Evolutionary conservation across 2,797 vertebrate genomes (phyloP), one percentile per base, ranked within the genome.

Genomic region (Sebastes alutus): DNA sequence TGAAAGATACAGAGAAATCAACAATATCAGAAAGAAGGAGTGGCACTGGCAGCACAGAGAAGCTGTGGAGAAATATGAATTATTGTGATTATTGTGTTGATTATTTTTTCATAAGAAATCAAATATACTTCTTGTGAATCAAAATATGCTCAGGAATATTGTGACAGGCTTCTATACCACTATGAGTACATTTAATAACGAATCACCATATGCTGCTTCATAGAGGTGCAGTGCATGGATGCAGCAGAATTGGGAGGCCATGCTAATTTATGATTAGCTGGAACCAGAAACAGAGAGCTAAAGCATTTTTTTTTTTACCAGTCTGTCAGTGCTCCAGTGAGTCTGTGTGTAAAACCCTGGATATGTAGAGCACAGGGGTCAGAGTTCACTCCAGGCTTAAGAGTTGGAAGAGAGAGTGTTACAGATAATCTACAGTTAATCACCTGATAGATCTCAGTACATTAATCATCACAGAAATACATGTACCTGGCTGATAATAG

Each of bases 21-120:
- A 25, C 29, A 29, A 29, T 49, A 46, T 70, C 33, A 69, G 18
- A 73, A 56, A 64, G 5, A 8, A 25, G 72, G 58, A 80, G 62
- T 3, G 27, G 9, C 23, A 72, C 58, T 55, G 68, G 75, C 65
- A 78, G 59, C 25, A 75, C n/a, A 30, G 18, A 33, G 38, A 91
- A 90, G 60, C 87, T 92, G 83, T 87, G 77, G 75, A 87, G 77
- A 83, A 69, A 88, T 27, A 22, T 9, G 6, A 77, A 74, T 74
- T 16, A 49, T 14, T 20, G 29, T 49, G 18, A 49, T 49, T 49
- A 4, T 61, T 79, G 65, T 69, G 46, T 6, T 60, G 78, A 82
- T 79, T 80, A 10, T 68, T 42, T 11, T 52, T 56, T 63, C n/a
- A 58, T 52, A 14, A 74, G 23, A 42, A 84, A 65, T 83, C 69